Base-by-base conservation (phyloP, 2,797 vertebrate genomes). In the Sebastiscus albofasciatus region DNA sequence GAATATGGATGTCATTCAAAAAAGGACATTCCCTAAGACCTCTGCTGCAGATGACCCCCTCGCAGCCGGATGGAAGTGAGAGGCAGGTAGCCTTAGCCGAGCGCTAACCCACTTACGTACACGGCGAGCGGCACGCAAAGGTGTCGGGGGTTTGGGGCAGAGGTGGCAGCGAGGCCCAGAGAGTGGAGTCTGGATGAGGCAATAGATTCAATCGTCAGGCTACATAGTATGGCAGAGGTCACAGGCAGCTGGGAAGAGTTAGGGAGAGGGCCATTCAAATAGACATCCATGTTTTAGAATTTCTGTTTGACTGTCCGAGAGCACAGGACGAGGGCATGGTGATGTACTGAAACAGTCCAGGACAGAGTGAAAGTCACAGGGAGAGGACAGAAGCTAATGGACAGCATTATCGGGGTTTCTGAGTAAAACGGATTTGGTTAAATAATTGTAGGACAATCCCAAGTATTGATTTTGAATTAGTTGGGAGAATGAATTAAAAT, bases 1-100 rank as follows among this genome's bases (percentile, higher is more conserved):
- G 89, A 79, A 94, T 90, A 94, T 95, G 91, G 92, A 87, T 94
- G 92, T 92, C 93, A 93, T 94, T 95, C 88, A 94, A 92, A 93
- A 81, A 78, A 90, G 82, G 85, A 90, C 87, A 65, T 89, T 87
- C 86, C 83, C 77, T 67, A 8, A 82, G 88, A 91, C 87, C 81
- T 91, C 64, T 78, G 78, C 75, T 80, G 79, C 59, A 11, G 65
- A 39, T 75, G 89, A 90, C 87, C 86, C 76, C 3, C 42, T 52
- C 6, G 5, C 34, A 78, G 73, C 79, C 64, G 20, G 69, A 61
- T 20, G 71, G 75, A 80, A 46, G 82, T 16, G 58, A 80, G 82
- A 68, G 61, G 66, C 79, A 82, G 85, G 81, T 81, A 82, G 77
- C 56, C 22, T 56, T 75, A 83, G 79, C 68, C 70, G 13, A 54